phyloP scores from a whole-genome alignment of 2,113 vertebrate genomes.

The Antigone vipio region DNA sequence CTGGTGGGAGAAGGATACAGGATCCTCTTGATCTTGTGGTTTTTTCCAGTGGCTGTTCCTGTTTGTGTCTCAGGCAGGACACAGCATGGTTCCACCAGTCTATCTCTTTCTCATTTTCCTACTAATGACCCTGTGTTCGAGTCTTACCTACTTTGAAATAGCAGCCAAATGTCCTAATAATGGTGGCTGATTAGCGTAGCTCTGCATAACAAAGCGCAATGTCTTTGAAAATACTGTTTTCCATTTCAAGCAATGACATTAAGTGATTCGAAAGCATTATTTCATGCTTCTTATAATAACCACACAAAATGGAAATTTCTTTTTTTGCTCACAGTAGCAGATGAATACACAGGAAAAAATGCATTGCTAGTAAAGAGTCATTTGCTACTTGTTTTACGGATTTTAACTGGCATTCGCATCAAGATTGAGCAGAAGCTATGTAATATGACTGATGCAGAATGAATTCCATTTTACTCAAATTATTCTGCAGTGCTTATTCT shows the following conservation, averaged over 20 bases:
- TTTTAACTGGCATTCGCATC: not conserved
- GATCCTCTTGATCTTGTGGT: not conserved
- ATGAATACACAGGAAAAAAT: conserved; percentile 21
- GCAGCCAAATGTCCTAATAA: not conserved
- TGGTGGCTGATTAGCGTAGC: not conserved
- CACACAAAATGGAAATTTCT: not conserved
- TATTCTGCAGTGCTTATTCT: not conserved
- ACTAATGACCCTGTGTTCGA: not conserved
- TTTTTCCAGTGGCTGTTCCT: not conserved
- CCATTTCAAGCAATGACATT: not conserved
- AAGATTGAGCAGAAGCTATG: not conserved
- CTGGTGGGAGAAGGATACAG: not conserved
- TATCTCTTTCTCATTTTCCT: not conserved
- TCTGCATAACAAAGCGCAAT: not conserved
- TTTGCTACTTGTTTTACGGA: conserved; percentile 1
- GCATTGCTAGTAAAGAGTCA: not conserved
- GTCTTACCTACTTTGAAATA: not conserved
- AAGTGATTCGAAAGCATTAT: not conserved
- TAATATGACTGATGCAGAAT: not conserved
- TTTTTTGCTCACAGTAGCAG: conserved; percentile 5
- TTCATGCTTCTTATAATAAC: not conserved
- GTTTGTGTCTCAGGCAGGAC: not conserved
- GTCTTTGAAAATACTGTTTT: conserved; percentile 8
- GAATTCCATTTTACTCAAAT: not conserved
- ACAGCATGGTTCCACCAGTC: not conserved